A percentile compares a stretch with the other conserved stretches of the same genome.
Evolutionary conservation across 2,888 invertebrate species (phyloP).

Genomic region (Trissolcus brochymenae): DNA sequence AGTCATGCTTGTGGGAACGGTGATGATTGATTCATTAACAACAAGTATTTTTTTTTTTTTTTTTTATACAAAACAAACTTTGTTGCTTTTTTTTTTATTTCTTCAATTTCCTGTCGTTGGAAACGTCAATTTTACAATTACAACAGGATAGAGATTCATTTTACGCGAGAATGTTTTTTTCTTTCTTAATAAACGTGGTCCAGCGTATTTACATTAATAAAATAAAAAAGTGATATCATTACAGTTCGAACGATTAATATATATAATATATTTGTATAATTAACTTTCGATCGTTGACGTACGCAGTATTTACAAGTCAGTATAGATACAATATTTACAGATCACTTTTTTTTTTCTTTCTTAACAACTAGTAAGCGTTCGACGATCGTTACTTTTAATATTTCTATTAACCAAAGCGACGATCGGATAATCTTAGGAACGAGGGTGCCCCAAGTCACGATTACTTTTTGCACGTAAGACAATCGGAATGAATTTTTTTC

Average conservation of each 20-base stretch:
- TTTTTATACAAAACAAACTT: constrained; percentile 57
- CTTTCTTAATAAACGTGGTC: constrained; percentile 49
- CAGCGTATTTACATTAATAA: constrained; percentile 58
- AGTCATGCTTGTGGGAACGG: neutral
- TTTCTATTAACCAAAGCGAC: constrained; percentile 56
- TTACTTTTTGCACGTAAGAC: constrained; percentile 45
- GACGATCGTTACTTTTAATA: constrained; percentile 64
- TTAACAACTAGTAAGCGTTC: constrained; percentile 75
- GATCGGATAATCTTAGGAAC: constrained; percentile 71
- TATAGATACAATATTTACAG: constrained; percentile 74
- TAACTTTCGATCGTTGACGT: constrained; percentile 55
- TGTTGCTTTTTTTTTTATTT: constrained; percentile 36
- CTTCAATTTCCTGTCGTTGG: constrained; percentile 41
- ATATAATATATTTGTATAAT: constrained; percentile 49
- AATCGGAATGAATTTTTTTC: constrained; percentile 49
- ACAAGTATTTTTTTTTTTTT: neutral
- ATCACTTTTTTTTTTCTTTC: constrained; percentile 61
- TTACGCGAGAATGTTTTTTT: constrained; percentile 48
- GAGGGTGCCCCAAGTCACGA: constrained; percentile 64
- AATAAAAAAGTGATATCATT: constrained; percentile 57
- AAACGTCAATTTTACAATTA: constrained; percentile 52
- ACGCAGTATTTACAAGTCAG: constrained; percentile 66
- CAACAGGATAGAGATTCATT: constrained; percentile 57
- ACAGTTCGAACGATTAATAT: constrained; percentile 52
- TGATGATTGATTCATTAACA: constrained; percentile 23